phyloP scores from a whole-genome alignment of 2,113 vertebrate genomes.

The Sporophila hypoxantha region DNA sequence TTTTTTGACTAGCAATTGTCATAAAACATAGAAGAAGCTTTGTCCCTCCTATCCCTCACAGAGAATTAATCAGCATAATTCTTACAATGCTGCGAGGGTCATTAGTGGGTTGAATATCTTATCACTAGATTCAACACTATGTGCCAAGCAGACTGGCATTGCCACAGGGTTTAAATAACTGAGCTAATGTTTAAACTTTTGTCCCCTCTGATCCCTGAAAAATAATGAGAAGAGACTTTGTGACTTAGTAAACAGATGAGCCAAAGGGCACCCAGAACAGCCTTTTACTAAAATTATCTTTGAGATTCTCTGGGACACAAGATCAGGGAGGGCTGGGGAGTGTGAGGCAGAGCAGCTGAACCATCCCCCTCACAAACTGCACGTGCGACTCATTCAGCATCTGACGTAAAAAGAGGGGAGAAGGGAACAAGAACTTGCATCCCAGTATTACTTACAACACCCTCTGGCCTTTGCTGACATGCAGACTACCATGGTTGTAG shows the following conservation, averaged over 20 bases:
- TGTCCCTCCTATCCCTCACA: background rate
- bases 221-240: conserved; percentile 46
- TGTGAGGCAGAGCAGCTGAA: background rate
- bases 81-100: background rate
- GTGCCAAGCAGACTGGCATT: background rate
- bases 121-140: background rate
- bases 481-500: background rate
- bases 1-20: background rate
- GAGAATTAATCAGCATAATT: conserved; percentile 5
- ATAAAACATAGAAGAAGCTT: background rate
- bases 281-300: background rate
- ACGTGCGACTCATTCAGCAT: accelerated
- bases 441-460: background rate
- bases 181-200: conserved; percentile 65
- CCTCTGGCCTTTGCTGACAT: background rate
- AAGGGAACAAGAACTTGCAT: background rate
- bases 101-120: background rate
- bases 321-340: background rate
- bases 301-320: background rate
- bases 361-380: background rate
- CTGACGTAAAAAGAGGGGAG: background rate
- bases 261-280: background rate
- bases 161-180: conserved; percentile 26
- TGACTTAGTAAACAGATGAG: conserved; percentile 36
- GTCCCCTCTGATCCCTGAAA: conserved; percentile 35